Evolutionary conservation across 35 echinoderm and acorn worm species (phyloP), one percentile per base, ranked within the genome.

Genomic region (Diadema setosum): DNA sequence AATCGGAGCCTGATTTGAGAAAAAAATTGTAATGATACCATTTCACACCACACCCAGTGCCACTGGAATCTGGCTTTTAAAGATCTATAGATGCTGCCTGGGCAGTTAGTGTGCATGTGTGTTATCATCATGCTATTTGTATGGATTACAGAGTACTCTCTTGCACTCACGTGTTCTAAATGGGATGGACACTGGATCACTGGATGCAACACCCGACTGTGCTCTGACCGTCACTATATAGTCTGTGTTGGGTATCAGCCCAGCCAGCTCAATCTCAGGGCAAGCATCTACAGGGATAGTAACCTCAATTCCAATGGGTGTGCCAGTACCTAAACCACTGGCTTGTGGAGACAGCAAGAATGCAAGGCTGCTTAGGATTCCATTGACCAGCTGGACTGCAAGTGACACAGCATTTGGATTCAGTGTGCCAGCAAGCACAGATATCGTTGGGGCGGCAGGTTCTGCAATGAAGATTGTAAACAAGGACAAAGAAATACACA

Each of bases 161-260:
- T n/a, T 45, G 4, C 15, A 45, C 85, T 70, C 35, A 90, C 88
- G 45, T 48, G 88, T 90, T 37, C 21, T 90, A 59, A 90, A 70
- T 18, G 52, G 17, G 18, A 65, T 45, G 7, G 67, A 18, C 3
- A 65, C 42, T 9, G 64, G 21, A 25, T 56, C 70, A 40, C 90
- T 92, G 17, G 25, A 17, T 23, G 81, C 21, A n/a, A 23, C 29
- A 42, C 39, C 90, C 16, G 84, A 81, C 8, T 44, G 6, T 7
- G 90, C 45, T 2, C 12, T 12, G 17, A 92, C 16, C 16, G 85
- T 87, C 1, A 92, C 84, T 6, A 48, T 41, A 46, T 92, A 92
- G 3, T 45, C 27, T 12, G 84, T 92, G 30, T 55, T 67, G 18
- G 90, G 90, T 63, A 80, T 32, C 23, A 92, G 56, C 11, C 90